Conservation (phyloP, 2,888 invertebrate species). For the Chrysopilus asiliformis region DNA sequence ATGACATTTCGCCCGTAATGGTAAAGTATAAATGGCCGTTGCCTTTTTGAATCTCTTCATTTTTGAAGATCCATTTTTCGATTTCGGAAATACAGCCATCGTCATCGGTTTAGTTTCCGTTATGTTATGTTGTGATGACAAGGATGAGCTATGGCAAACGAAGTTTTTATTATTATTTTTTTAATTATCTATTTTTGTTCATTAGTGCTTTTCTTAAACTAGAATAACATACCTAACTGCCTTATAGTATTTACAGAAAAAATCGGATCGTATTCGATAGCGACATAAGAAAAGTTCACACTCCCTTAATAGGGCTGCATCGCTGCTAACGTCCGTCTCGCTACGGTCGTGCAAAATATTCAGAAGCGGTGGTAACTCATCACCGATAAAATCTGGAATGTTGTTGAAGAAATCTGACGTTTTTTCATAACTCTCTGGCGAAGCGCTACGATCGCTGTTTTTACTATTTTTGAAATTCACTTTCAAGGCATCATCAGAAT, state of each 20-base stretch:
- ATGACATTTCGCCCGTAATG: conserved; percentile 21
- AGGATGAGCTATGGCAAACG: conserved; percentile 15
- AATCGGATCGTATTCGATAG: conserved; percentile 59
- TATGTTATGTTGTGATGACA: conserved; percentile 13
- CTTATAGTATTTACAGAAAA: conserved; percentile 57
- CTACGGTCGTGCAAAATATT: neutral
- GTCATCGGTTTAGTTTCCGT: conserved; percentile 5
- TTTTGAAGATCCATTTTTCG: conserved; percentile 10
- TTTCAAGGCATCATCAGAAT: conserved; percentile 4
- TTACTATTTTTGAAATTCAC: neutral
- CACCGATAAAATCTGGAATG: conserved; percentile 27
- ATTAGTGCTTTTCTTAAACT: no score
- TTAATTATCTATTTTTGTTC: no score
- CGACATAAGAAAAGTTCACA: conserved; percentile 49
- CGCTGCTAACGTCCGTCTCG: neutral
- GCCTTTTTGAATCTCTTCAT: conserved; percentile 27
- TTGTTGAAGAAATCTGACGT: conserved; percentile 29
- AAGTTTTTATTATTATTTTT: no score
- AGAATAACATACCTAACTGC: conserved; percentile 39
- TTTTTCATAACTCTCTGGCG: conserved; percentile 21
- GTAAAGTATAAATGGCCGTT: conserved; percentile 32
- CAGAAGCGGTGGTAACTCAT: conserved; percentile 6
- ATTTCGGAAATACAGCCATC: conserved; percentile 6
- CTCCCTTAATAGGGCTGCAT: conserved; percentile 33
- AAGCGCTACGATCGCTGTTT: conserved; percentile 5